Evolutionary conservation across 2,797 vertebrate genomes (phyloP), one percentile per base, ranked within the genome.

Genomic region (Lithobates sylvaticus): DNA sequence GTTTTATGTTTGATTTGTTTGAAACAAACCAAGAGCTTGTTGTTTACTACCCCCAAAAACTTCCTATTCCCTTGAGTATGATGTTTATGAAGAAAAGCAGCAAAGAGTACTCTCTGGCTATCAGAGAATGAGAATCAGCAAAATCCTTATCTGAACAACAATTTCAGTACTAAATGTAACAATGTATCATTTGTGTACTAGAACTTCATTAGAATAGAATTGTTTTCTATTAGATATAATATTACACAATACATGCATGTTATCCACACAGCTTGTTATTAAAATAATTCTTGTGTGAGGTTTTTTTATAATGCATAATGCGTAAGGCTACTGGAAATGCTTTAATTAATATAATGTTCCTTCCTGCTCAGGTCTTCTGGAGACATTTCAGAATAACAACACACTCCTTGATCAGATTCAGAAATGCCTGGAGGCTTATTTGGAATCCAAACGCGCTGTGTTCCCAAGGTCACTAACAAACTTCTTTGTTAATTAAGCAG

Each of bases 391-490:
- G 90, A 94, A 93, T 81, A 97, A 97, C 90, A 97, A 97, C 83
- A 86, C 87, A 83, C 91, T 96, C 76, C 93, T 97, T 88, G 96
- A 97, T 78, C 94, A 97, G 90, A 96, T 97, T 91, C 95, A 96
- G 86, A 97, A 97, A 89, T 96, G 96, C 88, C 92, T 97, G 76
- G 96, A 97, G 84, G 95, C 94, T 64, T 97, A 97, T 89, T 92
- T 97, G 85, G 96, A 97, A 90, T 97, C 96, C 47, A 97, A 97
- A 90, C 95, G 96, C 93, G 95, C 96, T 77, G 92, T 96, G 84
- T 97, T 96, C 78, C 96, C 96, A 89, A 96, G 96, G 96, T 97
- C 89, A 90, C 92, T 90, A 42, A 81, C 34, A 72, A 74, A 36
- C 70, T 44, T 61, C 10, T 61, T 72, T 42, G 42, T 72, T 50